phyloP scores from a whole-genome alignment of 2,888 invertebrate genomes.

The Hartigia nigra region DNA sequence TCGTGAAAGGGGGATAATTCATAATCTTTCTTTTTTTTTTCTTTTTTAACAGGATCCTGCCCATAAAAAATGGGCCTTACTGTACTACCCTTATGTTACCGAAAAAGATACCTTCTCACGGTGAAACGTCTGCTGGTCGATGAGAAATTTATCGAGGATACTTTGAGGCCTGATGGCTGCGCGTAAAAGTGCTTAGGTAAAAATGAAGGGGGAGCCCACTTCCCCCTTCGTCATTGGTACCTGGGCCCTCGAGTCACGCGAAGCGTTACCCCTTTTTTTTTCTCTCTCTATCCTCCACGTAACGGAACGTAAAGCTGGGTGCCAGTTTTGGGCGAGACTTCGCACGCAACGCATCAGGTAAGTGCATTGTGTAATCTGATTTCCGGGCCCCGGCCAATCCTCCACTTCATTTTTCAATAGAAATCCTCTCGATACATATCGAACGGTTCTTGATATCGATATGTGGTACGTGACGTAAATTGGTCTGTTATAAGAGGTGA shows the following conservation, averaged over 20 bases:
- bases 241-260: conserved; percentile 9
- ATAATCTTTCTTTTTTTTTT: neutral
- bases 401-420: neutral
- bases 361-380: conserved; percentile 50
- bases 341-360: conserved; percentile 54
- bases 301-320: conserved; percentile 38
- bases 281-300: neutral
- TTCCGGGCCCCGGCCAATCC: conserved; percentile 16
- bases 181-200: conserved; percentile 34
- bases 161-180: conserved; percentile 3
- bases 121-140: neutral
- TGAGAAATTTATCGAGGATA: conserved; percentile 12
- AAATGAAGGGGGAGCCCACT: neutral
- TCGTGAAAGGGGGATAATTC: neutral
- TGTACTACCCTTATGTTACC: neutral
- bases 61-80: neutral
- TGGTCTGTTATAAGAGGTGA: neutral
- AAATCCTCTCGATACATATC: neutral
- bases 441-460: neutral
- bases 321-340: conserved; percentile 62
- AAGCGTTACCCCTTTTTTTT: conserved; percentile 39
- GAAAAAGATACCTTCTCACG: neutral
- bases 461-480: neutral
- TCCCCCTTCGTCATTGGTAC: neutral
- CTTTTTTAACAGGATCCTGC: neutral